Conservation (phyloP, 2,113 vertebrate species). For the Proterorhinus semilunaris region DNA sequence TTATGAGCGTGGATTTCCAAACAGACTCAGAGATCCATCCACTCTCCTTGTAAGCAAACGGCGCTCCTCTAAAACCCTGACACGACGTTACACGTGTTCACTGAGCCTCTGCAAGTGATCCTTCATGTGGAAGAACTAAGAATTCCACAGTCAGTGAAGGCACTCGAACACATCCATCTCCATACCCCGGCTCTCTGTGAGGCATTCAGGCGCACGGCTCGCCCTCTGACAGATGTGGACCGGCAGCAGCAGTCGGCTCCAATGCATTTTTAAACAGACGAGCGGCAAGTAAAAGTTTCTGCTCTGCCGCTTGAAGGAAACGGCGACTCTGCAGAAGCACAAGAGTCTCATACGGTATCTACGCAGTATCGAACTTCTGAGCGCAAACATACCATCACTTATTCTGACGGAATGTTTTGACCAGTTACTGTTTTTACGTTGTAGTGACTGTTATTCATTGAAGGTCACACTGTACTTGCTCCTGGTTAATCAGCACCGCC, state of each 20-base stretch:
- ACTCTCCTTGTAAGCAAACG: conserved; percentile 3
- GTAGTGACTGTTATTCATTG: no score
- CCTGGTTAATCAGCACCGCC: no score
- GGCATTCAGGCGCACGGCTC: conserved; percentile 26
- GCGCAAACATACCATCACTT: no score
- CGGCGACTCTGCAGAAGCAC: no score
- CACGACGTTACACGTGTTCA: conserved; percentile 6
- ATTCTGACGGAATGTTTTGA: no score
- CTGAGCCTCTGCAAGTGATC: conserved; percentile 19
- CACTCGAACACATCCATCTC: conserved; percentile 54
- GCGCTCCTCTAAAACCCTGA: conserved; percentile 13
- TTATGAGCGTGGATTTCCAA: no score
- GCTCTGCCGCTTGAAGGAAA: no score
- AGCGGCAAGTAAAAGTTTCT: conserved; percentile 59
- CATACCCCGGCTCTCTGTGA: conserved; percentile 60
- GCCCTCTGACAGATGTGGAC: conserved; percentile 68
- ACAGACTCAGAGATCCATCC: no score
- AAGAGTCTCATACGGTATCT: no score
- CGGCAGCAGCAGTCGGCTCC: conserved; percentile 64
- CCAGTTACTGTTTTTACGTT: no score
- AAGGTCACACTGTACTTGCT: no score
- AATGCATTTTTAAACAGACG: conserved; percentile 78
- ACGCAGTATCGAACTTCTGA: no score
- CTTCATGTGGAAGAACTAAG: conserved; percentile 12
- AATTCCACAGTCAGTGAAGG: conserved; percentile 32